These are phyloP conservation scores for Atrina japonica DNA, from an alignment of 2,888 invertebrate species.

Conservation along the genomic window DNA sequence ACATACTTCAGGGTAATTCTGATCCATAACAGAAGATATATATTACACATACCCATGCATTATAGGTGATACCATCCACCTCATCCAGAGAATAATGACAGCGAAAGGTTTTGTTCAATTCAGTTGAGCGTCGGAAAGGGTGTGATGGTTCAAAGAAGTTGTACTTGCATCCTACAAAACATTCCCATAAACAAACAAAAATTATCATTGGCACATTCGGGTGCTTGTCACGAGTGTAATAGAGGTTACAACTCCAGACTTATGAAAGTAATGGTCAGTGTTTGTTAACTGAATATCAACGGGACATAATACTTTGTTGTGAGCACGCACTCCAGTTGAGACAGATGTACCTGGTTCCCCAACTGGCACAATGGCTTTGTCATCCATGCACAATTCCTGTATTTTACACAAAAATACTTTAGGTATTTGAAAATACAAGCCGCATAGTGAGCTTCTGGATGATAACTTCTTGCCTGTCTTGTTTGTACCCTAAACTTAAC, in stretches of 20 bases:
- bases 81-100: no score
- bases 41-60: no score
- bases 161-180: conserved; percentile 45
- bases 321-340: conserved; percentile 16
- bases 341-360: conserved; percentile 34
- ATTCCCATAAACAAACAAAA: conserved; percentile 43
- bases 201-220: conserved; percentile 26
- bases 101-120: no score
- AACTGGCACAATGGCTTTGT: conserved; percentile 44
- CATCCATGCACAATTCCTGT: conserved; percentile 42
- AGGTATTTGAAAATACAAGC: conserved; percentile 34
- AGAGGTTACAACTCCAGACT: conserved; percentile 38
- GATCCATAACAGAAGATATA: no score
- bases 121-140: conserved; percentile 35
- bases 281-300: conserved; percentile 13
- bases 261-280: conserved; percentile 49
- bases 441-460: conserved; percentile 38
- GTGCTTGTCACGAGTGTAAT: conserved; percentile 36
- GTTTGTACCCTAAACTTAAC: conserved; percentile 42
- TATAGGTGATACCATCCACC: no score
- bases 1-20: no score
- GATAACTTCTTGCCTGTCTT: conserved; percentile 25
- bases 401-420: conserved; percentile 37
- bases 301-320: conserved; percentile 33
- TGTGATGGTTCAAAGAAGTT: conserved; percentile 47